Evolutionary conservation across 1,140 invertebrate genomes (phyloP).

Genomic region (Heliothis virescens): DNA sequence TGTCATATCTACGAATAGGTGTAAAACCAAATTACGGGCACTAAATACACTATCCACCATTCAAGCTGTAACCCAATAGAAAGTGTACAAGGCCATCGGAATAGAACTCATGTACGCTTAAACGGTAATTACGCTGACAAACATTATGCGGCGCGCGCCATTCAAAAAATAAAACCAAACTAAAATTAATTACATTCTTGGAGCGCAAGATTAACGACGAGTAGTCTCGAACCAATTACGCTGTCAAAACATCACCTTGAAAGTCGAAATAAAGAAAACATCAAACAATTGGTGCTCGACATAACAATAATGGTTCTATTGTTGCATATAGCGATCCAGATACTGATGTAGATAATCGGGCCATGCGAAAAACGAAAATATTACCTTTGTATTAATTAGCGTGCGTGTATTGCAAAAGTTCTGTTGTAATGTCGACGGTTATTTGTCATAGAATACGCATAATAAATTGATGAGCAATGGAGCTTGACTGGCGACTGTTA

Average conservation of each 20-base stretch:
- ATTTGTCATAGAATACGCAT: conserved; percentile 68
- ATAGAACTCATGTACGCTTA: conserved; percentile 42
- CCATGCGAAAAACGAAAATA: conserved; percentile 73
- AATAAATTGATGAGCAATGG: conserved; percentile 64
- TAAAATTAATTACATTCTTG: conserved; percentile 67
- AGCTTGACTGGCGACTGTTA: neutral
- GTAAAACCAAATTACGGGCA: conserved; percentile 5
- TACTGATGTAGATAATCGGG: conserved; percentile 65
- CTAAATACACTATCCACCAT: conserved; percentile 2
- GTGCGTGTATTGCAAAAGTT: conserved; percentile 57
- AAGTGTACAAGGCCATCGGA: conserved; percentile 44
- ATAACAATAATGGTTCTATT: conserved; percentile 74
- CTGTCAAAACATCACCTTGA: conserved; percentile 80
- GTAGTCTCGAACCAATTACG: conserved; percentile 69
- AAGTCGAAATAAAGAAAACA: conserved; percentile 73
- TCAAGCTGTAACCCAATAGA: conserved; percentile 27
- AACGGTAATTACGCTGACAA: conserved; percentile 56
- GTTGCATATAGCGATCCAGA: conserved; percentile 66
- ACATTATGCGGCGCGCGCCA: conserved; percentile 44
- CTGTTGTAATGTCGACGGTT: conserved; percentile 57
- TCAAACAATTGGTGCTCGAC: conserved; percentile 59
- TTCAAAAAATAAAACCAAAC: conserved; percentile 56
- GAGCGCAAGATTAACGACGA: conserved; percentile 65
- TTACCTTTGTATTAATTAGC: conserved; percentile 73
- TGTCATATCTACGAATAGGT: conserved; percentile 29